A percentile compares a stretch with the other conserved stretches of the same genome.
These are phyloP conservation scores for Solenopsis invicta DNA, from an alignment of 1,140 invertebrate genomes.

Conservation along the genomic window DNA sequence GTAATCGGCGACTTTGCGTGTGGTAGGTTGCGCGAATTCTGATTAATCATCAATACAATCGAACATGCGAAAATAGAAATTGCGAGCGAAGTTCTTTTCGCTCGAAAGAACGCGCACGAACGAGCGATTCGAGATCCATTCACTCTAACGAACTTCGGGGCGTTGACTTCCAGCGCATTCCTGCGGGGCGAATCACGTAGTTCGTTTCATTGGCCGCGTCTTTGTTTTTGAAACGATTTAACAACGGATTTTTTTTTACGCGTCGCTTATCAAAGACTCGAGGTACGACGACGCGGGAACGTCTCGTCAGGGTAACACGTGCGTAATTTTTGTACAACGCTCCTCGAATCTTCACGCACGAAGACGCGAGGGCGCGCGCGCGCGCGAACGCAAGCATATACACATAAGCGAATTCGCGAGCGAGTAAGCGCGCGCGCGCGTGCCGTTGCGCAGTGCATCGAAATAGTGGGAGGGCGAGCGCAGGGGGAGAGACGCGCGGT, in stretches of 20 bases:
- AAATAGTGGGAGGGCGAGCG: neutral
- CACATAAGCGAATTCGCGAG: neutral
- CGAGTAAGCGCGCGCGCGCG: neutral
- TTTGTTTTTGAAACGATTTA: slow-evolving; percentile 16
- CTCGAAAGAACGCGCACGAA: neutral
- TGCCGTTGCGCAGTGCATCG: slow-evolving; percentile 21
- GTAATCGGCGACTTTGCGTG: neutral
- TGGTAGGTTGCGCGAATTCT: neutral
- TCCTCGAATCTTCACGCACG: neutral
- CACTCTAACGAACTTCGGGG: slow-evolving; percentile 37
- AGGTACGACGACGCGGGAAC: neutral
- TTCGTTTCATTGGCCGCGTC: slow-evolving; percentile 21
- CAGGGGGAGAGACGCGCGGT: slow-evolving; percentile 16
- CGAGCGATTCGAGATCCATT: slow-evolving; percentile 24
- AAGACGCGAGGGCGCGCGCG: neutral
- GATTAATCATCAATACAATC: slow-evolving; percentile 22
- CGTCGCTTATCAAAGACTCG: slow-evolving; percentile 22
- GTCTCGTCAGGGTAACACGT: slow-evolving; percentile 17
- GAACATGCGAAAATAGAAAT: neutral
- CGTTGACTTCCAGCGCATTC: slow-evolving; percentile 48
- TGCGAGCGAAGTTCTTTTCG: slow-evolving; percentile 1
- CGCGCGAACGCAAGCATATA: neutral
- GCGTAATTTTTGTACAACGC: slow-evolving; percentile 33
- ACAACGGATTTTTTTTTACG: slow-evolving; percentile 24
- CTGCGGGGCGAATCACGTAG: slow-evolving; percentile 31